Base-by-base conservation (phyloP, 92 coral and sea anemone species). In the Scolanthus callimorphus region DNA sequence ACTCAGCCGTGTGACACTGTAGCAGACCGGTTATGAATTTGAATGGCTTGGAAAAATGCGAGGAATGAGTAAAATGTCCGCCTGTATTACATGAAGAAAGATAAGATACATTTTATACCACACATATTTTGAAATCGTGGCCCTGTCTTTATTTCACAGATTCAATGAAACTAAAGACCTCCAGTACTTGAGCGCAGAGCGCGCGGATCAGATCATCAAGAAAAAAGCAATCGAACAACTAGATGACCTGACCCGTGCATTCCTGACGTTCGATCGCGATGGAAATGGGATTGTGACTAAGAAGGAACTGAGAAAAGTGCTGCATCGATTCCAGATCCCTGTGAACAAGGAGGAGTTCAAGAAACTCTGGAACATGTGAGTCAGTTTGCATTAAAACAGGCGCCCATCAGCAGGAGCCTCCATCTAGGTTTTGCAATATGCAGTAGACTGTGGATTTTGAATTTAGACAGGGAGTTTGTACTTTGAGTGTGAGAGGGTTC, bases 241-340 rank as follows among this genome's bases (percentile, higher is more conserved):
- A 66, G 84, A 76, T 27, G 95, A 88, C 57, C 39, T 91, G 21
- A 83, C 97, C 39, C 87, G 70, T 60, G 97, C 97, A 56, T 91
- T 91, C 58, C 80, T 89, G 29, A 63, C 90, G 22, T 91, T 91
- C 73, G 97, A 91, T 50, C 84, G 76, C 13, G 96, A 91, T 66
- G 97, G 97, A 11, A 91, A 91, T 39, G 97, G 97, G 11, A 65
- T 91, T 21, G 97, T 91, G 30, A 87, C 97, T 39, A 91, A 91
- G 84, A 88, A 83, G 39, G 97, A 91, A 51, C 65, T 91, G 44
- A 51, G 85, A 39, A 91, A 88, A 26, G 90, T 91, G 31, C 82
- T 91, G 12, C 86, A 91, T 69, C 87, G 83, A 3, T 91, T 70
- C 63, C 97, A 91, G 68, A 89, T 91, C 30, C 88, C 97, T 3